Conservation (phyloP, 2,797 vertebrate genomes). For the Perodicticus potto region DNA sequence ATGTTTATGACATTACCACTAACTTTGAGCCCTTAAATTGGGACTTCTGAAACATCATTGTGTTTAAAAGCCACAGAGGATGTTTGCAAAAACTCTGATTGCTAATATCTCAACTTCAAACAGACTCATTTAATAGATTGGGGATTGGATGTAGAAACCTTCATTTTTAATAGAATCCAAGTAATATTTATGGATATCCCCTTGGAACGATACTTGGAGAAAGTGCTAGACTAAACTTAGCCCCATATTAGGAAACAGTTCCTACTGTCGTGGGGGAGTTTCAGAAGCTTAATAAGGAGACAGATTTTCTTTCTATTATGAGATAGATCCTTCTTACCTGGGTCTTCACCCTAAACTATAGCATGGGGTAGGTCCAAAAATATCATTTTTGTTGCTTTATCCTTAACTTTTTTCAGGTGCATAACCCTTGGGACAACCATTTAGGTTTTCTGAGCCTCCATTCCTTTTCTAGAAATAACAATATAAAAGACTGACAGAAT, state of each 20-base stretch:
- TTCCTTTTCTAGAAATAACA: slow-evolving; percentile 70
- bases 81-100: neutral
- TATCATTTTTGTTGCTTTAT: slow-evolving; percentile 30
- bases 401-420: slow-evolving; percentile 66
- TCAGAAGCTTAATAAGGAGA: neutral
- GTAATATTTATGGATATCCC: neutral
- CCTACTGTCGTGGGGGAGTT: neutral
- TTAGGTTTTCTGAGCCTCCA: slow-evolving; percentile 15
- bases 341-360: neutral
- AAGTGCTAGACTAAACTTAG: slow-evolving; percentile 10
- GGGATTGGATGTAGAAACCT: neutral
- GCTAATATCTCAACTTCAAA: neutral
- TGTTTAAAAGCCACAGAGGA: neutral
- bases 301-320: neutral
- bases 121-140: neutral
- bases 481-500: slow-evolving; percentile 62
- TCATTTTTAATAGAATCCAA: neutral
- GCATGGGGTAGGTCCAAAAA: neutral
- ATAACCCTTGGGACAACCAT: slow-evolving; percentile 57
- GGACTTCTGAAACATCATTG: neutral
- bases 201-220: neutral
- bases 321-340: neutral
- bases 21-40: slow-evolving; percentile 11
- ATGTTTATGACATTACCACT: neutral
- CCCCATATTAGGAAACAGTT: neutral